Evolutionary conservation across 2,888 invertebrate genomes (phyloP), one percentile per base, ranked within the genome.

Genomic region (Leptopilina myrica): DNA sequence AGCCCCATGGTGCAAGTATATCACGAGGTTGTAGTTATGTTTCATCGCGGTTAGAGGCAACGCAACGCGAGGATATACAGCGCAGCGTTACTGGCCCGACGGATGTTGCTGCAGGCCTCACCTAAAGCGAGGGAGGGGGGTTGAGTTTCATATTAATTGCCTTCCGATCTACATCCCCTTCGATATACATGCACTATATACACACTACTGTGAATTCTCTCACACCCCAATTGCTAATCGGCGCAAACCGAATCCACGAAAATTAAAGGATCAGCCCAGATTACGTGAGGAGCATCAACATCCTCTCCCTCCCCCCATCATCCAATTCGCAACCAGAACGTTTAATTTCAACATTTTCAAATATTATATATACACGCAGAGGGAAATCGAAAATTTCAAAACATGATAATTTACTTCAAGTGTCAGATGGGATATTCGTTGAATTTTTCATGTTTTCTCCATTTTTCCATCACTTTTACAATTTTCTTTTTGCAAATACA

Each of bases 1-100:
- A 88, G 87, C 88, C 89, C 88, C 89, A 86, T 85, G 87, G 87
- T 86, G 86, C 87, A 83, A 86, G 85, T 89, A 88, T 88, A 89
- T 90, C 88, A 89, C 84, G 82, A 80, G 82, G 77, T 82, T 79
- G 84, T 81, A 83, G 86, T 86, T 86, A 84, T 84, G 87, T 87
- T 88, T 88, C 88, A 87, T 79, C 86, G 84, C 75, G 77, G 80
- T 78, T 81, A 81, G 84, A 84, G 20, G 77, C 76, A 67, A 49
- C 49, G 77, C 76, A 67, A 49, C 49, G 49, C 49, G 49, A 73
- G 82, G 81, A 85, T 86, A 85, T 86, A 83, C 86, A 79, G 66
- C 73, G 73, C 86, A 79, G 66, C 73, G 73, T 73, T 73, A 69
- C 69, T 73, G 73, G 33, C 40, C 43, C 73, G 73, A 73, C 56